These are phyloP conservation scores for Lobophora halterata DNA, from an alignment of 2,888 invertebrate species.

Conservation along the genomic window DNA sequence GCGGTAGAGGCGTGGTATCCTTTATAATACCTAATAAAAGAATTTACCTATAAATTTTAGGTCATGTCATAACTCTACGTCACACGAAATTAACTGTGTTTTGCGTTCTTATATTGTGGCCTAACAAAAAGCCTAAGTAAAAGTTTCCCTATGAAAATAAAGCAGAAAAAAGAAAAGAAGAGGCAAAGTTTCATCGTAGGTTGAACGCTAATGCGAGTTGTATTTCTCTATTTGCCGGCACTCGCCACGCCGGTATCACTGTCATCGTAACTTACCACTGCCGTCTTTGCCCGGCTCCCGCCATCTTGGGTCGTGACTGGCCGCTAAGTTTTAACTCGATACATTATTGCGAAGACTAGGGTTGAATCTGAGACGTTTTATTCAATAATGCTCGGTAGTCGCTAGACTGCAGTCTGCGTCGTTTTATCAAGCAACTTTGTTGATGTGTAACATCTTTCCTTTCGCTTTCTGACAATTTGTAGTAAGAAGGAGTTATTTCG, in stretches of 20 bases:
- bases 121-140: too few species aligned
- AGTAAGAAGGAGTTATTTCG: too few species aligned
- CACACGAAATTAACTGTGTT: too few species aligned
- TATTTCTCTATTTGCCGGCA: constrained; percentile 46
- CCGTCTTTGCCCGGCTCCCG: constrained; percentile 1
- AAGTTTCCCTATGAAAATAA: constrained; percentile 1
- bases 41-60: too few species aligned
- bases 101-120: too few species aligned
- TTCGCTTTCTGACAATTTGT: too few species aligned
- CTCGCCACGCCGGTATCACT: constrained; percentile 7
- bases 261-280: constrained; percentile 20
- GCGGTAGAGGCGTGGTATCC: too few species aligned
- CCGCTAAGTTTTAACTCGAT: constrained; percentile 24
- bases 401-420: not conserved
- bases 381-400: constrained; percentile 5
- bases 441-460: too few species aligned
- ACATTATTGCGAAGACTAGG: constrained; percentile 18
- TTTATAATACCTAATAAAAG: too few species aligned
- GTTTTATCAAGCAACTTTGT: constrained; percentile 2
- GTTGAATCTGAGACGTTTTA: constrained; percentile 15
- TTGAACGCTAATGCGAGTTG: constrained; percentile 45
- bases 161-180: constrained; percentile 18
- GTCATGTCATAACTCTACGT: too few species aligned
- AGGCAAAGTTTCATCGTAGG: constrained; percentile 29
- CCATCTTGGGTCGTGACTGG: constrained; percentile 15